These are phyloP conservation scores for Stenchaetothrips biformis DNA, from an alignment of 2,888 invertebrate species.

Conservation along the genomic window DNA sequence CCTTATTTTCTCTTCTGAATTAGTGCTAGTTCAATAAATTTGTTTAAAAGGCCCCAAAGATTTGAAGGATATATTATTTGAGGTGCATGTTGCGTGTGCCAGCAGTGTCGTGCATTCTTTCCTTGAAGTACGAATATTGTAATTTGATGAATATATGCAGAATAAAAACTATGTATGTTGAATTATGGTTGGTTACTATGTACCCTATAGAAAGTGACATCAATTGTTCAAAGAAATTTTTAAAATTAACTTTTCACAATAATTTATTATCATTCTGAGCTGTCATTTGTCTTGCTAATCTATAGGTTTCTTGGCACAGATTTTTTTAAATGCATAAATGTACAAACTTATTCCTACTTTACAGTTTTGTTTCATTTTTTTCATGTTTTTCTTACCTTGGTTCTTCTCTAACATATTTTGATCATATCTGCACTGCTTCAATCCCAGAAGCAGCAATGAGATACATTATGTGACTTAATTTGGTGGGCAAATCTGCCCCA, in stretches of 20 bases:
- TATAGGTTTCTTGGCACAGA: neutral
- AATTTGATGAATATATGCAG: constrained; percentile 24
- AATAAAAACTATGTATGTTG: constrained; percentile 22
- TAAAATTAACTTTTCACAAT: neutral
- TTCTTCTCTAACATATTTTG: too few species aligned
- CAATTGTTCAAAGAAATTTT: neutral
- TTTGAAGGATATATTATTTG: constrained; percentile 1
- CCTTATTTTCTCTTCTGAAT: constrained; percentile 9
- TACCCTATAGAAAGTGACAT: neutral
- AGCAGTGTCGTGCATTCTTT: neutral
- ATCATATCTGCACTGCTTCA: too few species aligned
- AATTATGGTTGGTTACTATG: neutral
- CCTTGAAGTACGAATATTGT: constrained; percentile 16
- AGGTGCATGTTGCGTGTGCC: neutral
- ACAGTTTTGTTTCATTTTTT: too few species aligned
- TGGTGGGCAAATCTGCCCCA: too few species aligned
- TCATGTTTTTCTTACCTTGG: too few species aligned
- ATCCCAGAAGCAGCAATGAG: too few species aligned
- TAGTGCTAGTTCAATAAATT: neutral
- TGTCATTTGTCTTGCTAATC: neutral
- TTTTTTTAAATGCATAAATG: neutral
- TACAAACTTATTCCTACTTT: neutral
- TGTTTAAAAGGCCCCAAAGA: constrained; percentile 21
- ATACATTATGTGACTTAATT: too few species aligned
- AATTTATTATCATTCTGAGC: constrained; percentile 6